Evolutionary conservation across 1,140 invertebrate genomes (phyloP).

Genomic region (Luehdorfia chinensis): DNA sequence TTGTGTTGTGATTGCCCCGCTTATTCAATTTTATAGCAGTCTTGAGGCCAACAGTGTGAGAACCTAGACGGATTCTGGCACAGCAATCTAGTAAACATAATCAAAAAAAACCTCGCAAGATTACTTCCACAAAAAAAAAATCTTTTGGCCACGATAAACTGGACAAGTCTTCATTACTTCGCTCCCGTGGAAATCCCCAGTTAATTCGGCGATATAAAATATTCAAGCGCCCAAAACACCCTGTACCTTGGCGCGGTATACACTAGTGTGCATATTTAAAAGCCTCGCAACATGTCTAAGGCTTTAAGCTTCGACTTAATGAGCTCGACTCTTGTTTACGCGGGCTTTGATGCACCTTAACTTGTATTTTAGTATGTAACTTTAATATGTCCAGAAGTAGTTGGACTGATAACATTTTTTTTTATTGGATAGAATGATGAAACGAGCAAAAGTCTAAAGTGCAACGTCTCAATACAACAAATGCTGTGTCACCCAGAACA

Average conservation of each 20-base stretch:
- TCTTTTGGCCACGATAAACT: constrained; percentile 18
- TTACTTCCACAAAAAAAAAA: constrained; percentile 16
- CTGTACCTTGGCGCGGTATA: constrained; percentile 22
- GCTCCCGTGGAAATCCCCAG: constrained; percentile 21
- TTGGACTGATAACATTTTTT: too few relatives aligned
- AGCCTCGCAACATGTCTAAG: constrained; percentile 37
- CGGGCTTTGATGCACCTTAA: background rate
- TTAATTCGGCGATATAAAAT: constrained; percentile 28
- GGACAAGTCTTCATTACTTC: constrained; percentile 20
- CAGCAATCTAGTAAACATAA: too few relatives aligned
- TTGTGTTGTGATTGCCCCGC: too few relatives aligned
- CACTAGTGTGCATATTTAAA: constrained; percentile 39
- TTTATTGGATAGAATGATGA: too few relatives aligned
- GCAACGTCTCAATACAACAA: too few relatives aligned
- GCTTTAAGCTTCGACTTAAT: constrained; percentile 39
- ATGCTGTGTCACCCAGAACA: too few relatives aligned
- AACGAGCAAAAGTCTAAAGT: too few relatives aligned
- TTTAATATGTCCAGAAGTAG: too few relatives aligned
- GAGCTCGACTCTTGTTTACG: constrained; percentile 20
- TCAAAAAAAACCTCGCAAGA: constrained; percentile 16
- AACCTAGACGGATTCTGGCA: too few relatives aligned
- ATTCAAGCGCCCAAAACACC: constrained; percentile 25
- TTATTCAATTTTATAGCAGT: too few relatives aligned
- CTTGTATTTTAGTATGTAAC: too few relatives aligned
- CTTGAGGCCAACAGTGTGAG: too few relatives aligned